phyloP scores from a whole-genome alignment of 1,140 invertebrate genomes.

The Asbolus verrucosus region DNA sequence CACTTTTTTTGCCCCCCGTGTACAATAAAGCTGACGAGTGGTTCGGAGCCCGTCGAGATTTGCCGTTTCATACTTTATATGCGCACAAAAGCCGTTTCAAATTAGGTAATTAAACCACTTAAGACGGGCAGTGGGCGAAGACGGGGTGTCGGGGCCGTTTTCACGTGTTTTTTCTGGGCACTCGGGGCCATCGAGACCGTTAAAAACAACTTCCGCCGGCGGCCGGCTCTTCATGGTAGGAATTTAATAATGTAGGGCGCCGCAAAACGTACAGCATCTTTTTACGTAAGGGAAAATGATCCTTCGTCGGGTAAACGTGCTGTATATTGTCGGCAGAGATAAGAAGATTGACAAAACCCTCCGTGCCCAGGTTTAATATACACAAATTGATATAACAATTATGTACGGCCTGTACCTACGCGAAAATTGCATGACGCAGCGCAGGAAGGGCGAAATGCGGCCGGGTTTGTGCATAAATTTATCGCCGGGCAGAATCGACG shows the following conservation, averaged over 20 bases:
- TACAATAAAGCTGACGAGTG: too few relatives aligned
- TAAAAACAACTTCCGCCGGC: constrained; percentile 1
- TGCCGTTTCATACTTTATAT: too few relatives aligned
- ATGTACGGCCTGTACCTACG: constrained; percentile 45
- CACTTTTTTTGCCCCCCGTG: too few relatives aligned
- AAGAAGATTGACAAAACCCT: constrained; percentile 39
- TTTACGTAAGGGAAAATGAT: constrained; percentile 25
- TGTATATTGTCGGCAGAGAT: constrained; percentile 33
- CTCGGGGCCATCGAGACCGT: neutral
- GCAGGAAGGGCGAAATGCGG: constrained; percentile 26
- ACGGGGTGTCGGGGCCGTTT: neutral
- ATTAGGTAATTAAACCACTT: too few relatives aligned
- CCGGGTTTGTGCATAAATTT: constrained; percentile 36
- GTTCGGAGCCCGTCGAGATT: too few relatives aligned
- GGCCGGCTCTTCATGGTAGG: constrained; percentile 15
- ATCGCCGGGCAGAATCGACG: neutral
- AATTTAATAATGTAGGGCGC: constrained; percentile 32
- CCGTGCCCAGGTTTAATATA: constrained; percentile 29
- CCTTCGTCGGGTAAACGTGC: constrained; percentile 33
- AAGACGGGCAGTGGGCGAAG: too few relatives aligned
- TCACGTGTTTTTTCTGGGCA: constrained; percentile 7
- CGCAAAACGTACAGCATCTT: constrained; percentile 22
- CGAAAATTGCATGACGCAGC: constrained; percentile 38
- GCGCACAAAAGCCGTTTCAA: too few relatives aligned
- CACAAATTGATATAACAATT: constrained; percentile 38